These are phyloP conservation scores for Andrena trimmerana DNA, from an alignment of 2,888 invertebrate genomes.

Conservation along the genomic window DNA sequence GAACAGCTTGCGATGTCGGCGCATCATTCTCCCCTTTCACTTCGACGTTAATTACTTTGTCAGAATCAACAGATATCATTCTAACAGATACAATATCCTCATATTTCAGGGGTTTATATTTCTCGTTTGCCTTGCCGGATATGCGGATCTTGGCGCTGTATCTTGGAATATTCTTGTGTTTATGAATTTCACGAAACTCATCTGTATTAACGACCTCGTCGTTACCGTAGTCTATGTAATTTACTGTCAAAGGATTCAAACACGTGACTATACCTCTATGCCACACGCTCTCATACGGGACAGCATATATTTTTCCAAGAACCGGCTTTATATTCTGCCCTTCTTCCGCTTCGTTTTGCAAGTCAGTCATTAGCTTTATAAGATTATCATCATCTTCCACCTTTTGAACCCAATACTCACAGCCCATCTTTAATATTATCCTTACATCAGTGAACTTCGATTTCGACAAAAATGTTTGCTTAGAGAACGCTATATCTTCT, in stretches of 20 bases:
- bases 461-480: conserved; percentile 64
- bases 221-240: conserved; percentile 77
- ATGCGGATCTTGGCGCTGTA: conserved; percentile 65
- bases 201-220: conserved; percentile 47
- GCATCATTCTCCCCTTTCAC: conserved; percentile 43
- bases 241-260: conserved; percentile 67
- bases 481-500: conserved; percentile 51
- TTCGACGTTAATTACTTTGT: conserved; percentile 55
- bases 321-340: conserved; percentile 46
- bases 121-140: conserved; percentile 16
- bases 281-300: conserved; percentile 68
- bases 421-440: conserved; percentile 49
- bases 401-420: conserved; percentile 74
- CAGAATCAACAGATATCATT: conserved; percentile 39
- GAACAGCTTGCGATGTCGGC: not conserved
- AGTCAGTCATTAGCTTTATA: conserved; percentile 54
- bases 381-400: conserved; percentile 52
- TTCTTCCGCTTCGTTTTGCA: conserved; percentile 49
- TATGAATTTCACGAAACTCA: conserved; percentile 67
- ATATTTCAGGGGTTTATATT: conserved; percentile 34
- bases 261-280: conserved; percentile 71
- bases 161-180: conserved; percentile 45
- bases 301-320: conserved; percentile 69
- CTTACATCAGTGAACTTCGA: conserved; percentile 67
- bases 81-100: conserved; percentile 67